These are phyloP conservation scores for Spodoptera exigua DNA, from an alignment of 2,888 invertebrate species.

Conservation along the genomic window DNA sequence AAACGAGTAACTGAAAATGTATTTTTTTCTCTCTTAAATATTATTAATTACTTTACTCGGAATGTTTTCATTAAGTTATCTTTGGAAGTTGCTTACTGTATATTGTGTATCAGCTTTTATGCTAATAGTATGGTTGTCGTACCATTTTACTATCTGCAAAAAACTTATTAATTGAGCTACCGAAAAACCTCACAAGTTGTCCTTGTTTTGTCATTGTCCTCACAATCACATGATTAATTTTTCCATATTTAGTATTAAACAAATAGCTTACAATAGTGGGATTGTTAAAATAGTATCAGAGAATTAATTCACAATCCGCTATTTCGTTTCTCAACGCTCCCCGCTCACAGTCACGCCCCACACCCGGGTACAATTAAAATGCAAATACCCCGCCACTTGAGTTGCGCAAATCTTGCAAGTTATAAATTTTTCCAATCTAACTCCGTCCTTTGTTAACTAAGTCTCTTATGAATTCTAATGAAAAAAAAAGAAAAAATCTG, in stretches of 20 bases:
- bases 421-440: conserved; percentile 79
- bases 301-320: too few relatives aligned
- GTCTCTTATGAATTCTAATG: conserved; percentile 65
- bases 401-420: conserved; percentile 73
- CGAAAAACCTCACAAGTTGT: too few relatives aligned
- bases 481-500: conserved; percentile 55
- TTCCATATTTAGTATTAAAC: too few relatives aligned
- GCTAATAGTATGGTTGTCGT: too few relatives aligned
- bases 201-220: too few relatives aligned
- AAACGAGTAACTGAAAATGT: neutral
- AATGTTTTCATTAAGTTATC: neutral
- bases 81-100: neutral
- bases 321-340: conserved; percentile 4
- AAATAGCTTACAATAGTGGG: too few relatives aligned
- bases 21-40: neutral
- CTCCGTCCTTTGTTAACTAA: conserved; percentile 69
- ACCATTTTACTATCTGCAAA: too few relatives aligned
- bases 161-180: too few relatives aligned
- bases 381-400: conserved; percentile 75
- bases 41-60: neutral
- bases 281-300: too few relatives aligned
- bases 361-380: conserved; percentile 71
- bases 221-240: too few relatives aligned
- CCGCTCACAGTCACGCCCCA: conserved; percentile 20
- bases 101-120: too few relatives aligned